A percentile compares a stretch with the other conserved stretches of the same genome.
Evolutionary conservation across 2,797 vertebrate species (phyloP).

Genomic region (Tenualosa thibaudeaui): DNA sequence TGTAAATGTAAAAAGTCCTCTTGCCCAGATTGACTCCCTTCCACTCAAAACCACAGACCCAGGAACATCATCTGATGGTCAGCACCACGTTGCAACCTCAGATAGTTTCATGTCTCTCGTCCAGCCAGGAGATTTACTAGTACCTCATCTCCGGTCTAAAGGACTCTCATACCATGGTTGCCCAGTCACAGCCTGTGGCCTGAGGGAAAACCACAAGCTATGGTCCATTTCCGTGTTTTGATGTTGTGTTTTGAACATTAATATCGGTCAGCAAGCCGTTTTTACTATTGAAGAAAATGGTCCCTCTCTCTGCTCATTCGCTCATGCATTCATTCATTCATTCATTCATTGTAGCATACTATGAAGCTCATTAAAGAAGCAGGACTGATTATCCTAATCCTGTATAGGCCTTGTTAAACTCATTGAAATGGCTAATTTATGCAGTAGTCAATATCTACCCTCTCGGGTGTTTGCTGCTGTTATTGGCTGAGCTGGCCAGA

Average conservation of each 20-base stretch:
- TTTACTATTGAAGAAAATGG: neutral
- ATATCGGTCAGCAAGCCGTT: neutral
- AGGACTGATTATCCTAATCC: neutral
- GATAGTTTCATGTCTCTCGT: too few relatives aligned
- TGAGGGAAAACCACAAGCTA: neutral
- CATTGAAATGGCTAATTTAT: neutral
- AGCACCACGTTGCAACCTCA: neutral
- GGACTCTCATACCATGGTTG: neutral
- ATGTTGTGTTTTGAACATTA: neutral
- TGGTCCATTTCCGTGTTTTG: neutral
- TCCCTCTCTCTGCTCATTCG: neutral
- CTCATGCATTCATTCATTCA: neutral
- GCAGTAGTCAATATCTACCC: neutral
- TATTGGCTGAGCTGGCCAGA: neutral
- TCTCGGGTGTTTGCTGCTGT: neutral
- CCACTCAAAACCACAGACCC: neutral
- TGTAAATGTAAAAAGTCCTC: too few relatives aligned
- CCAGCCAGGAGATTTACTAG: neutral
- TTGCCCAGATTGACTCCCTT: neutral
- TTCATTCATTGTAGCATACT: neutral
- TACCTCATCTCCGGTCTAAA: neutral
- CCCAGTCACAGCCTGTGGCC: neutral
- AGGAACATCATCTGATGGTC: neutral
- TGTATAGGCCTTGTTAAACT: neutral
- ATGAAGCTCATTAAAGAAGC: neutral